phyloP scores from a whole-genome alignment of 2,888 invertebrate genomes.

The Lottia gigantea region DNA sequence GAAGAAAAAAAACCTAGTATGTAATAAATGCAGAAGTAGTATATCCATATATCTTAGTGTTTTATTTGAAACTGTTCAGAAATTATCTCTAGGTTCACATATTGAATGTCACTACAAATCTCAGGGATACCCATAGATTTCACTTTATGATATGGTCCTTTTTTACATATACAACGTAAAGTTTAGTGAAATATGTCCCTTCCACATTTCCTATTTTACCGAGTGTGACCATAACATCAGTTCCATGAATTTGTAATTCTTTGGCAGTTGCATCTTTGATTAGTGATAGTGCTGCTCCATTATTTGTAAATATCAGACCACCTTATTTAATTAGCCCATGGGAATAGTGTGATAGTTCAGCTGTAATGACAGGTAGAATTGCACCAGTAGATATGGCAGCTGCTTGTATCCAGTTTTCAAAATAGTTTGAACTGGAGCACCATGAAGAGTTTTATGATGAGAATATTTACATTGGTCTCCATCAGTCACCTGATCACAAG shows the following conservation, averaged over 20 bases:
- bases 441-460: background rate
- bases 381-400: background rate
- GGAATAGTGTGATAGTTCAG: background rate
- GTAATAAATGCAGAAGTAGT: too few species aligned
- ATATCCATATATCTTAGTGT: too few species aligned
- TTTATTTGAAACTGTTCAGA: too few species aligned
- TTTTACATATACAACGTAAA: background rate
- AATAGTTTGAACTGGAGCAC: background rate
- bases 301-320: background rate
- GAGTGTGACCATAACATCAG: background rate
- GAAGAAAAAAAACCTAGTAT: too few species aligned
- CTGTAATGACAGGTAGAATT: constrained; percentile 1
- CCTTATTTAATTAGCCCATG: background rate
- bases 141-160: background rate
- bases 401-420: background rate
- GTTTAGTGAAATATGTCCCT: background rate
- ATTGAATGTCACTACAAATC: constrained; percentile 1
- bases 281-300: background rate
- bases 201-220: constrained; percentile 6
- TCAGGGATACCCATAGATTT: constrained; percentile 8
- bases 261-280: background rate
- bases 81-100: background rate
- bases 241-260: background rate
- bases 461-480: background rate
- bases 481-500: background rate